Percentiles rank a stretch among this genome's conserved stretches.
phyloP scores from a whole-genome alignment of 2,888 invertebrate species.

The Melanophora roralis region DNA sequence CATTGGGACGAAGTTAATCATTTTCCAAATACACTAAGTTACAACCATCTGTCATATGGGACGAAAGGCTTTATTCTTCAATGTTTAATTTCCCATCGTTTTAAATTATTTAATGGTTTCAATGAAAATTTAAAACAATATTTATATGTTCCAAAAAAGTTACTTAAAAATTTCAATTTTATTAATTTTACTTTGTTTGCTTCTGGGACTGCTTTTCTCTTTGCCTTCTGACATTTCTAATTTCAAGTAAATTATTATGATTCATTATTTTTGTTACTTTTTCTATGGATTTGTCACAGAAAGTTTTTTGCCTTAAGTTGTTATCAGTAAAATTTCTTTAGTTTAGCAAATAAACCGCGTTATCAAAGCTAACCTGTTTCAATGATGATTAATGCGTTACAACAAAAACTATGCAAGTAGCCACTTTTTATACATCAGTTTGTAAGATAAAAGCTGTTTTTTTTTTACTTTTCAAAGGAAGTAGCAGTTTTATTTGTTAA shows the following conservation, averaged over 20 bases:
- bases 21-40: too few species aligned
- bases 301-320: slow-evolving; percentile 6
- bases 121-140: too few species aligned
- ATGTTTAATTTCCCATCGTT: too few species aligned
- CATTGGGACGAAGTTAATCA: too few species aligned
- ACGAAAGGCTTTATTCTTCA: too few species aligned
- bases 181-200: too few species aligned
- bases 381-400: slow-evolving; percentile 55
- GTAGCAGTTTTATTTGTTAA: too few species aligned
- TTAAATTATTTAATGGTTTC: too few species aligned
- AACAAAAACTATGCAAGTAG: slow-evolving; percentile 43
- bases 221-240: neutral
- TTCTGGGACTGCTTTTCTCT: too few species aligned
- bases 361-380: slow-evolving; percentile 51
- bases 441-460: slow-evolving; percentile 14
- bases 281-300: neutral
- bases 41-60: too few species aligned
- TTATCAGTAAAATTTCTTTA: slow-evolving; percentile 48
- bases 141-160: too few species aligned
- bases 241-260: slow-evolving; percentile 31
- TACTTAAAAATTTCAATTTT: too few species aligned
- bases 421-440: slow-evolving; percentile 2
- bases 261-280: slow-evolving; percentile 23
- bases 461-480: neutral
- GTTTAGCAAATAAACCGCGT: slow-evolving; percentile 47